phyloP scores from a whole-genome alignment of 2,888 invertebrate species.

The Zygothrica quintamaculata region DNA sequence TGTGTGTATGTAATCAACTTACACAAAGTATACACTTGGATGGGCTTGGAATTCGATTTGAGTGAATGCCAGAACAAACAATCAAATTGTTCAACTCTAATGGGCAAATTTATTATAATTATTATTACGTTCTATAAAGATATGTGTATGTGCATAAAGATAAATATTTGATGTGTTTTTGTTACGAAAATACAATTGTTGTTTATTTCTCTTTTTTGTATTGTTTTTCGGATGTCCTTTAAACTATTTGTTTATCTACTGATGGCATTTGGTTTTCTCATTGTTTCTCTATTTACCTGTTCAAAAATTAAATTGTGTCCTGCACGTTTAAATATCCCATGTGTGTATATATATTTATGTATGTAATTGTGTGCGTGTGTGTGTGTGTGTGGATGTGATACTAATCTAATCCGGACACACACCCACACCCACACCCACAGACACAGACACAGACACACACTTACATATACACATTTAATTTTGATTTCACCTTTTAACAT shows the following conservation, averaged over 20 bases:
- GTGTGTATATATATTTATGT: constrained; percentile 6
- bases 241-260: constrained; percentile 8
- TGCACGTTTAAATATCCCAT: neutral
- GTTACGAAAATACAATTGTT: constrained; percentile 15
- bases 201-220: constrained; percentile 5
- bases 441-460: constrained; percentile 5
- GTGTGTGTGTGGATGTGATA: constrained; percentile 6
- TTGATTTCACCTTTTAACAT: constrained; percentile 4
- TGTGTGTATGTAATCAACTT: constrained; percentile 18
- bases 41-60: constrained; percentile 23
- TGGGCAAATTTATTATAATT: neutral
- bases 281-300: constrained; percentile 13
- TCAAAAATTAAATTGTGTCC: constrained; percentile 4
- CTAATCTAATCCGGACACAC: constrained; percentile 3
- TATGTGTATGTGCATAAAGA: constrained; percentile 3
- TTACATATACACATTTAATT: neutral
- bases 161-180: neutral
- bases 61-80: constrained; percentile 21
- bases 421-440: constrained; percentile 3
- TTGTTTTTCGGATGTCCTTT: constrained; percentile 16
- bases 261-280: constrained; percentile 13
- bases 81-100: constrained; percentile 3
- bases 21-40: constrained; percentile 16
- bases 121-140: constrained; percentile 3
- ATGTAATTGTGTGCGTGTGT: no score